Evolutionary conservation across 2,797 vertebrate genomes (phyloP), one percentile per base, ranked within the genome.

Genomic region (Eurystomus glaucurus): DNA sequence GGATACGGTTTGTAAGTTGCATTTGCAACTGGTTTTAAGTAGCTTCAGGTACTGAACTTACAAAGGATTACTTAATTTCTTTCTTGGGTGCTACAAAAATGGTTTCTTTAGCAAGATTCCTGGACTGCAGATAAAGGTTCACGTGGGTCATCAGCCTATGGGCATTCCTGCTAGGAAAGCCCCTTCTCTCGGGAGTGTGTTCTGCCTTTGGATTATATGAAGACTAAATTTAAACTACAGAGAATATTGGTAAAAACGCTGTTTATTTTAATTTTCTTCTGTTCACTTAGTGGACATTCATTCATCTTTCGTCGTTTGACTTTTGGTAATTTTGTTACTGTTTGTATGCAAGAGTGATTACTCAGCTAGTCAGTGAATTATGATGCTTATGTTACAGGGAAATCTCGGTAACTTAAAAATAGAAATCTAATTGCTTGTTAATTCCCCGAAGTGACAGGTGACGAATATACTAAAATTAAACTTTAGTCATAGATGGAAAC

Each of bases 251-350:
- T 48, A 12, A 88, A 89, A 87, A 6, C 9, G n/a, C 18, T 0
- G 0, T 16, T 82, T 22, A 16, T 74, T 83, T 76, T 20, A 0
- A 54, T 75, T 78, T 62, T n/a, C 33, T 66, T 28, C 18, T 22
- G 6, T 55, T 39, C 43, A 29, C 20, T 41, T 31, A 6, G 15
- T 1, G 4, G 18, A 50, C 0, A 0, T n/a, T 74, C 17, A 28
- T 26, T 94, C 62, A n/a, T 70, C 65, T 61, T 72, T 76, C 39
- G 55, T 66, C 45, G 43, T 81, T 54, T 66, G 76, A 33, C 64
- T 77, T 77, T 11, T 60, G 71, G 16, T 52, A 3, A 11, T 66
- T 71, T 26, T 61, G 52, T 81, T 78, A 14, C n/a, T 58, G 57
- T 65, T 92, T 69, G 10, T 48, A 37, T 14, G 33, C 23, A 31